Evolutionary conservation across 2,888 invertebrate species (phyloP).

Genomic region (Dinocampus coccinellae): DNA sequence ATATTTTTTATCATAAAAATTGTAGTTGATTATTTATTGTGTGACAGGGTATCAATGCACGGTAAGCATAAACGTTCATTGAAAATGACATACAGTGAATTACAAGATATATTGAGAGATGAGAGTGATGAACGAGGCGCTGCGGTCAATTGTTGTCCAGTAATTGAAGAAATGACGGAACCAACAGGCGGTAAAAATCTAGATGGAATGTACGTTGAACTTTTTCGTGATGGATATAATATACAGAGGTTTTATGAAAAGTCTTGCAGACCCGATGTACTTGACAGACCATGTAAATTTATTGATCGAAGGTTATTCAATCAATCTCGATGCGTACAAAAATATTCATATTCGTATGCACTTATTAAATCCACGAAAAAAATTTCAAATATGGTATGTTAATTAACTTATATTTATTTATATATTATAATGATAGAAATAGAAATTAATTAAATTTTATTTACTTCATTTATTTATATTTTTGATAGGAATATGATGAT

Average conservation of each 20-base stretch:
- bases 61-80: slow-evolving; percentile 36
- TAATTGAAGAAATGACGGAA: slow-evolving; percentile 81
- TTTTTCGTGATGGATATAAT: slow-evolving; percentile 80
- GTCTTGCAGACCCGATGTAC: slow-evolving; percentile 80
- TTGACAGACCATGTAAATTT: slow-evolving; percentile 81
- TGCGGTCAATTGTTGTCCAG: slow-evolving; percentile 85
- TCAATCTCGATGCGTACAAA: slow-evolving; percentile 85
- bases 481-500: slow-evolving; percentile 64
- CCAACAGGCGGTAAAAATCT: slow-evolving; percentile 83
- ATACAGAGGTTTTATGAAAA: slow-evolving; percentile 83
- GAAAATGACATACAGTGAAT: slow-evolving; percentile 75
- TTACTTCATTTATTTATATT: background rate
- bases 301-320: slow-evolving; percentile 79
- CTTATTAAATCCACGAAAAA: slow-evolving; percentile 72
- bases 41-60: slow-evolving; percentile 34
- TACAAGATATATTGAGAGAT: slow-evolving; percentile 74
- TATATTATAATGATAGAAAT: background rate
- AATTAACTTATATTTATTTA: background rate
- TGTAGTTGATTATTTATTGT: too few species aligned
- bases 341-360: slow-evolving; percentile 87
- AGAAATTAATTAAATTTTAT: background rate
- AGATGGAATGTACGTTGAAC: slow-evolving; percentile 79
- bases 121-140: slow-evolving; percentile 71
- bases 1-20: too few species aligned
- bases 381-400: slow-evolving; percentile 1